Base-by-base conservation (phyloP, 1,140 invertebrate species). In the Drosophila punjabiensis region DNA sequence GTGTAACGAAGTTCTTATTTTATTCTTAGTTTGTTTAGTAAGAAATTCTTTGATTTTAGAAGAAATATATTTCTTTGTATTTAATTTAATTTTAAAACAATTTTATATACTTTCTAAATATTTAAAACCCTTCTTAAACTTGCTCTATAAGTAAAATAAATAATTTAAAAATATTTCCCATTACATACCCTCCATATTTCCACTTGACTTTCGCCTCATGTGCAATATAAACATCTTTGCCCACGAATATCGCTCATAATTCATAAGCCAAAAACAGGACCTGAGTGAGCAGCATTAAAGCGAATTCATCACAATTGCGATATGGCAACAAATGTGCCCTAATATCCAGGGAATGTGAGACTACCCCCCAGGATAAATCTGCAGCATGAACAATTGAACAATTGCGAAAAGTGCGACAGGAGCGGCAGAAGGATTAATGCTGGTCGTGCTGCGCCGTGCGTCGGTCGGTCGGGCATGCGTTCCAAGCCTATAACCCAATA, bases 361-460 rank as follows among this genome's bases (percentile, higher is more conserved):
- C 76, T 61, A 67, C 70, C 76, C 76, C 56, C 63, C 37, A 68
- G 39, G 32, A 39, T 62, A 28, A 48, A 30, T 75, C 70, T 74
- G 58, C 41, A 53, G 70, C 56, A 84, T 74, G 75, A 88, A 88
- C 85, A 89, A 88, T 88, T 89, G 85, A 88, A 88, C 84, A 88
- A 88, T 88, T 84, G 84, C 85, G 69, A 84, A 81, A 61, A 81
- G 69, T 50, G 61, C 69, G 45, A 67, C 58, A 62, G 30, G 66
- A 79, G 73, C 65, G 77, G 80, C 84, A 85, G 86, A 90, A 89
- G 86, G 85, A 89, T 89, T 89, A 89, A 89, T 89, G 86, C 85
- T 90, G 85, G 85, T 90, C 50, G 78, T 79, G 76, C 76, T n/a
- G n/a, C n/a, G n/a, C n/a, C n/a, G n/a, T n/a, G n/a, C n/a, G n/a